A percentile compares a stretch with the other conserved stretches of the same genome.
These are phyloP conservation scores for Trichopria drosophilae DNA, from an alignment of 2,888 invertebrate species.

Conservation along the genomic window DNA sequence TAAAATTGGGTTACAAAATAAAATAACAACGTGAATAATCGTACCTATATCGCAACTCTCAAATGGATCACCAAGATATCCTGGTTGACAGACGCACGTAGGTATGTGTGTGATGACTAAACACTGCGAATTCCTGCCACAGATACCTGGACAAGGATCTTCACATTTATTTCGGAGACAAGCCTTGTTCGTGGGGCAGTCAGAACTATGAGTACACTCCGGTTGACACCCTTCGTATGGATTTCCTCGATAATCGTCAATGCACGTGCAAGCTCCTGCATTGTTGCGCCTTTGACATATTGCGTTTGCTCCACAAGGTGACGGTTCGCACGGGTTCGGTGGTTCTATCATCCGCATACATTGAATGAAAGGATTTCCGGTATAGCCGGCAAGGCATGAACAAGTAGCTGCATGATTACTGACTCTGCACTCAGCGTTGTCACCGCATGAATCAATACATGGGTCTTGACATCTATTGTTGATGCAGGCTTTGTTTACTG, in stretches of 20 bases:
- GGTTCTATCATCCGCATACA: background rate
- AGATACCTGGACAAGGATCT: constrained; percentile 85
- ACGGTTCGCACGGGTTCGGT: constrained; percentile 77
- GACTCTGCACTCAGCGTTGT: constrained; percentile 76
- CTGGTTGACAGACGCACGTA: constrained; percentile 76
- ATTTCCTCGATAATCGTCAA: constrained; percentile 80
- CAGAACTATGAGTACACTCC: constrained; percentile 83
- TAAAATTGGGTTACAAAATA: too few relatives aligned
- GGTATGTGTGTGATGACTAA: constrained; percentile 83
- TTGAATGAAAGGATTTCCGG: constrained; percentile 76
- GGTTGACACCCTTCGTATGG: constrained; percentile 85
- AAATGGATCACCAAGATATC: constrained; percentile 77
- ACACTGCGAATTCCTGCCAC: constrained; percentile 82
- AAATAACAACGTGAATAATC: too few relatives aligned
- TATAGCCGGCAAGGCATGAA: constrained; percentile 73
- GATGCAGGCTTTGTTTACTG: constrained; percentile 74
- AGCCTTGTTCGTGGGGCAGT: constrained; percentile 80
- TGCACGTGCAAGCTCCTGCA: constrained; percentile 79
- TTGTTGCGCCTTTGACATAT: constrained; percentile 76
- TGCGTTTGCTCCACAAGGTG: constrained; percentile 85
- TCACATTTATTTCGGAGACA: constrained; percentile 82
- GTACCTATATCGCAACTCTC: constrained; percentile 62
- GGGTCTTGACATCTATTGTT: constrained; percentile 79
- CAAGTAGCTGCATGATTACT: constrained; percentile 79
- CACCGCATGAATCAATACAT: constrained; percentile 78